These are phyloP conservation scores for Podilymbus podiceps DNA, from an alignment of 2,113 vertebrate species.

Conservation along the genomic window DNA sequence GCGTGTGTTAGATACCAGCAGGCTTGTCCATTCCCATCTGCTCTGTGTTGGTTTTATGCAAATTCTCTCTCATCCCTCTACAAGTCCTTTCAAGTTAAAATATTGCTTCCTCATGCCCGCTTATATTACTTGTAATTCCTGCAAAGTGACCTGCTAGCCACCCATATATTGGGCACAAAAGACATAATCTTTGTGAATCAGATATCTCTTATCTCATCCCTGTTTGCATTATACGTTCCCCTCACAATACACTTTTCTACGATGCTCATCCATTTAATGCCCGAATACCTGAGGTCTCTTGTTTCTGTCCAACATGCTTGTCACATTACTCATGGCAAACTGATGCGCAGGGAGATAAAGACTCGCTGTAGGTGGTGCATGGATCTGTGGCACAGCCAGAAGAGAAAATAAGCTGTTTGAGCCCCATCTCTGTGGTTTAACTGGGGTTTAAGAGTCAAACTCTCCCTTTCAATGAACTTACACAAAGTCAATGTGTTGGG, in stretches of 20 bases:
- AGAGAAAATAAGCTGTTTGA: neutral
- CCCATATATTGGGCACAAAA: constrained; percentile 45
- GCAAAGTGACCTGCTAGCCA: constrained; percentile 57
- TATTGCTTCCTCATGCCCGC: constrained; percentile 60
- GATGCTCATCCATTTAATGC: constrained; percentile 33
- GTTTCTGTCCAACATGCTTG: neutral
- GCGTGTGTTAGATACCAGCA: constrained; percentile 32
- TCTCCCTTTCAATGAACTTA: neutral
- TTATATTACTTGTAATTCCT: constrained; percentile 37
- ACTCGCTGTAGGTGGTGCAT: neutral
- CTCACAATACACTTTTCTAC: neutral
- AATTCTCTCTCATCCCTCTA: constrained; percentile 56
- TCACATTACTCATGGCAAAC: neutral
- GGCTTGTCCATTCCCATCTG: constrained; percentile 63
- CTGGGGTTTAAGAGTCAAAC: neutral
- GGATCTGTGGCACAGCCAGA: neutral
- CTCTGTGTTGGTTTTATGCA: constrained; percentile 63
- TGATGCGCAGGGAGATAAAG: constrained; percentile 45
- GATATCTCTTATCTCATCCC: constrained; percentile 59
- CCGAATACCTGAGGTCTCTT: constrained; percentile 43
- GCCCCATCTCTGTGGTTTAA: neutral
- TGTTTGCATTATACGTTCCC: constrained; percentile 37
- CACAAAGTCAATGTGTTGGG: neutral
- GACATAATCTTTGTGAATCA: constrained; percentile 54
- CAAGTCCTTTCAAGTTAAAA: constrained; percentile 65